Evolutionary conservation across 2,797 vertebrate species (phyloP).

Genomic region (Poecilia gillii): DNA sequence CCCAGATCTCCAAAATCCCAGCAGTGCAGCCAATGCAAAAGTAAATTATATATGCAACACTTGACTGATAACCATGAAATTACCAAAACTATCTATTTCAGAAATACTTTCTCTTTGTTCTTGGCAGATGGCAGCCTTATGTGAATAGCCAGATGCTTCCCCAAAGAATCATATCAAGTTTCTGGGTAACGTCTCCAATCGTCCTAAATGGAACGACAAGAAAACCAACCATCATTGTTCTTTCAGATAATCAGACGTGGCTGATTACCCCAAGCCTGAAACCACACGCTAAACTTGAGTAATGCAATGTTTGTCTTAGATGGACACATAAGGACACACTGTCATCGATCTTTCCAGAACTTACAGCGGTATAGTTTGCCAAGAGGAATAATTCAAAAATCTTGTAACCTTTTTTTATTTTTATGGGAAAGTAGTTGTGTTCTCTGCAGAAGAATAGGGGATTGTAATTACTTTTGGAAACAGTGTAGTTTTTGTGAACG

Average conservation of each 20-base stretch:
- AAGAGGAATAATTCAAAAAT: not conserved
- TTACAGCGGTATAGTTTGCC: not conserved
- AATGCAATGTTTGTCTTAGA: slow-evolving; percentile 8
- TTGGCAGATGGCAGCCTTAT: slow-evolving; percentile 4
- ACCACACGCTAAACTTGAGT: slow-evolving; percentile 10
- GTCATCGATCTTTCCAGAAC: not conserved
- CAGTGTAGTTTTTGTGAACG: not conserved
- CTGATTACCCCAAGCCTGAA: slow-evolving; percentile 17
- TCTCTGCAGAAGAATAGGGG: not conserved
- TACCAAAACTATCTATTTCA: not conserved
- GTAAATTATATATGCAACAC: not conserved
- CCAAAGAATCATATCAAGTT: not conserved
- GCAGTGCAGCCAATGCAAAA: not conserved
- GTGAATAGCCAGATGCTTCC: not conserved
- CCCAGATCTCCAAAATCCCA: not conserved
- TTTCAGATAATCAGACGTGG: slow-evolving; percentile 12
- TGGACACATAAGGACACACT: not conserved
- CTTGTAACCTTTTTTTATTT: not conserved
- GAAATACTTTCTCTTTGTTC: slow-evolving; percentile 3
- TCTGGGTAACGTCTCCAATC: slow-evolving; percentile 3
- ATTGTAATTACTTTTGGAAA: not conserved
- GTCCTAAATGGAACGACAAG: slow-evolving; percentile 19
- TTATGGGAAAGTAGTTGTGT: not conserved
- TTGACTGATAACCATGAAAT: not conserved
- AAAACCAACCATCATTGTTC: slow-evolving; percentile 23